These are phyloP conservation scores for Callaeas wilsoni DNA, from an alignment of 2,113 vertebrate species.

Conservation along the genomic window DNA sequence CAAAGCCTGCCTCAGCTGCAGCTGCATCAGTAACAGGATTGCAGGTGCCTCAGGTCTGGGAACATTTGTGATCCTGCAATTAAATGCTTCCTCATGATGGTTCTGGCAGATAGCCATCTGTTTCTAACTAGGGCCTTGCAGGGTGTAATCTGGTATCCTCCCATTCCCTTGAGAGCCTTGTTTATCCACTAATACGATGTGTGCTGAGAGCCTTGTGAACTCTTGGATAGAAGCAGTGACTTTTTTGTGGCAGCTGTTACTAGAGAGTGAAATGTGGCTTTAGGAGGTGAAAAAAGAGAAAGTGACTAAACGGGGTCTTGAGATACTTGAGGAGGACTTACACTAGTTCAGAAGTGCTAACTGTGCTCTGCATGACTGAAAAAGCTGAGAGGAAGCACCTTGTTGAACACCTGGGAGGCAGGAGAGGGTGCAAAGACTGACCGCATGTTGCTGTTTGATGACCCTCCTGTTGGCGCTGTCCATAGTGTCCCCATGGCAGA, in stretches of 20 bases:
- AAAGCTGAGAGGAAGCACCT: not conserved
- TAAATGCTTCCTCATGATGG: not conserved
- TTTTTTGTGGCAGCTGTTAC: not conserved
- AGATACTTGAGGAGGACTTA: not conserved
- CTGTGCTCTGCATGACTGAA: not conserved
- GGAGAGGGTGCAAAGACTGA: not conserved
- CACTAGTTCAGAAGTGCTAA: fast-evolving
- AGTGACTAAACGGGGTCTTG: not conserved
- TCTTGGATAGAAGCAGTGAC: not conserved
- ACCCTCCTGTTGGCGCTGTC: not conserved
- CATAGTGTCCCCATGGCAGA: not conserved
- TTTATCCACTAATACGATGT: not conserved
- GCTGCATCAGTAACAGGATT: not conserved
- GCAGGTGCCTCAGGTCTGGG: not conserved
- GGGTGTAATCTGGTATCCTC: slow-evolving; percentile 11
- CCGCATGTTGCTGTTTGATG: not conserved
- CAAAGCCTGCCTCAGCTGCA: not conserved
- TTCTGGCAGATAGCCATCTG: slow-evolving; percentile 10
- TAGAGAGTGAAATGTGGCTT: not conserved
- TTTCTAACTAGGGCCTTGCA: slow-evolving; percentile 16
- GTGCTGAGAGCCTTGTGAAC: not conserved
- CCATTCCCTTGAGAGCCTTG: slow-evolving; percentile 8
- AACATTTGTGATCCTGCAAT: not conserved
- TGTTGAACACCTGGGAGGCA: not conserved
- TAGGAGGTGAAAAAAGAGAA: not conserved